Percentiles rank a stretch among this genome's conserved stretches.
Evolutionary conservation across 2,888 invertebrate species (phyloP).

Genomic region (Fissipunctia ypsillon): DNA sequence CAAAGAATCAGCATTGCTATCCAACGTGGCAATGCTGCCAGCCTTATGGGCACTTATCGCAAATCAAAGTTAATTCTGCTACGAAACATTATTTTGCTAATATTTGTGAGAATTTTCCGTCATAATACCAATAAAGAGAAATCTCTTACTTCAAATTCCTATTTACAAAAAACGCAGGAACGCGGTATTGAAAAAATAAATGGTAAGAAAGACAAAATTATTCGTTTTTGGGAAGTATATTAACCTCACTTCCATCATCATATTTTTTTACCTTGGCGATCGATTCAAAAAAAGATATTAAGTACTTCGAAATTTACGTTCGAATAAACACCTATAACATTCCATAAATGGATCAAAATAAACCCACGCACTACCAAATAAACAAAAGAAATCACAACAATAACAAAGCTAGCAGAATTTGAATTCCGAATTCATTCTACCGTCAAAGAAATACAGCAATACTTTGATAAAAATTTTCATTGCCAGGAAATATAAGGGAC

Average conservation of each 20-base stretch:
- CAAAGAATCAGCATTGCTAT: no score
- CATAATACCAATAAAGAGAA: neutral
- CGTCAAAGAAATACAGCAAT: conserved; percentile 22
- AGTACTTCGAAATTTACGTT: neutral
- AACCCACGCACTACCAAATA: neutral
- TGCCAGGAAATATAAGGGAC: neutral
- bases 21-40: no score
- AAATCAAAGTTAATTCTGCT: neutral
- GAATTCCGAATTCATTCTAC: conserved; percentile 17
- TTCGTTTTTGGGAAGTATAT: neutral
- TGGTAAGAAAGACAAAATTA: neutral
- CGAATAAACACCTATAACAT: no score
- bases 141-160: accelerated
- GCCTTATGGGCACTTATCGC: no score
- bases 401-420: conserved; percentile 8
- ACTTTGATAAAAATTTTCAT: conserved; percentile 38
- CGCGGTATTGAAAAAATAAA: neutral
- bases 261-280: neutral
- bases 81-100: neutral
- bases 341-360: neutral
- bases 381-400: neutral
- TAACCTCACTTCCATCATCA: neutral
- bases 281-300: neutral
- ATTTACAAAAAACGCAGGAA: neutral
- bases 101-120: neutral